A percentile compares a stretch with the other conserved stretches of the same genome.
Evolutionary conservation across 2,113 vertebrate genomes (phyloP).

Genomic region (Mesocricetus auratus): DNA sequence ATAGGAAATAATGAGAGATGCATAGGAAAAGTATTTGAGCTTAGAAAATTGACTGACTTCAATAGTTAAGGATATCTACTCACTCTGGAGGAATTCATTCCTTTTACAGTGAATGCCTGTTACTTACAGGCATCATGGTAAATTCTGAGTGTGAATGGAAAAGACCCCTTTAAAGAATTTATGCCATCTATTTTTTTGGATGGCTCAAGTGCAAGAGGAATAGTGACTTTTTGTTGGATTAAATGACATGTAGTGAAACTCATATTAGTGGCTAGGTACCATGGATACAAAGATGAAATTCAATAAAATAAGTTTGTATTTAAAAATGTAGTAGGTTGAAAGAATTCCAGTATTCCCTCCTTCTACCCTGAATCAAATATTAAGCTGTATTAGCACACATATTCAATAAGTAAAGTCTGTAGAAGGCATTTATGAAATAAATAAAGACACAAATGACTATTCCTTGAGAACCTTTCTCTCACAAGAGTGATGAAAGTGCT

Average conservation of each 20-base stretch:
- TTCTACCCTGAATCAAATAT: neutral
- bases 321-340: neutral
- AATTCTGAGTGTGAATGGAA: neutral
- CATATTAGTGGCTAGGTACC: neutral
- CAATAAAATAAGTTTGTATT: slow-evolving; percentile 9
- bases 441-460: neutral
- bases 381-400: neutral
- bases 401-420: neutral
- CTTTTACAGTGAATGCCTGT: neutral
- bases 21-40: neutral
- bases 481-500: neutral
- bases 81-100: neutral
- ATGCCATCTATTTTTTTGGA: slow-evolving; percentile 12
- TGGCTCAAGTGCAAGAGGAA: neutral
- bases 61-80: neutral
- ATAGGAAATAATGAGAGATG: neutral
- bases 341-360: neutral
- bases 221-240: neutral
- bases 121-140: neutral
- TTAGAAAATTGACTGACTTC: slow-evolving; percentile 11
- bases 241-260: slow-evolving; percentile 23
- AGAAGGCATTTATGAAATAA: neutral
- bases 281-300: slow-evolving; percentile 38
- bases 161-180: neutral
- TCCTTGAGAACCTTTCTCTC: neutral